Conservation (phyloP, 1,140 invertebrate genomes). For the Kradibia gibbosae region DNA sequence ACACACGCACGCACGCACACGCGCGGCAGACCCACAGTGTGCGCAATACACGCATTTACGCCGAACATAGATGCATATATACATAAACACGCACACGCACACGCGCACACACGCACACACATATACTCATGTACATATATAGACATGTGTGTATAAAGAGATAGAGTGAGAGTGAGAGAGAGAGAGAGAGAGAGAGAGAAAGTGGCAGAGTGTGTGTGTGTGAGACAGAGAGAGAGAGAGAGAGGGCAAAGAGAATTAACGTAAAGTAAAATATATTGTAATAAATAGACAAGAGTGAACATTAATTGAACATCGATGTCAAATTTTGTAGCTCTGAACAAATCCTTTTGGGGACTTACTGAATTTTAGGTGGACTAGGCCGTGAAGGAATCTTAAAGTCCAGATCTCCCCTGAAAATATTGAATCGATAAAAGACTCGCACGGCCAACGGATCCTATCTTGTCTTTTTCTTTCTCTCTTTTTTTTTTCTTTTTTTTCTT, state of each 20-base stretch:
- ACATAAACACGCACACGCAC: too few relatives aligned
- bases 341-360: constrained; percentile 66
- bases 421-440: constrained; percentile 58
- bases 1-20: too few relatives aligned
- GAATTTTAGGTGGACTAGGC: constrained; percentile 68
- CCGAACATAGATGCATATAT: too few relatives aligned
- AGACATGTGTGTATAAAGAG: too few relatives aligned
- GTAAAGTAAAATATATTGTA: constrained; percentile 1
- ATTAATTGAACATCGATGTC: constrained; percentile 34
- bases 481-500: too few relatives aligned
- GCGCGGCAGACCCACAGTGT: too few relatives aligned
- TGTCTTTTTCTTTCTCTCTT: background rate
- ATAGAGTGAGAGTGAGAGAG: too few relatives aligned
- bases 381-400: constrained; percentile 69
- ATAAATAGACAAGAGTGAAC: constrained; percentile 15
- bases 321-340: constrained; percentile 42
- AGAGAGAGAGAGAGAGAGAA: too few relatives aligned
- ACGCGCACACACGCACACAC: too few relatives aligned
- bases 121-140: too few relatives aligned
- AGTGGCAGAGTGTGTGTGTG: constrained; percentile 15
- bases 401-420: constrained; percentile 79
- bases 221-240: background rate
- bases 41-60: too few relatives aligned
- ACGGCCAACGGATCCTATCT: constrained; percentile 42
- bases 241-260: constrained; percentile 9